Conservation (phyloP, 1,140 invertebrate species). For the Tetragonula clypearis region DNA sequence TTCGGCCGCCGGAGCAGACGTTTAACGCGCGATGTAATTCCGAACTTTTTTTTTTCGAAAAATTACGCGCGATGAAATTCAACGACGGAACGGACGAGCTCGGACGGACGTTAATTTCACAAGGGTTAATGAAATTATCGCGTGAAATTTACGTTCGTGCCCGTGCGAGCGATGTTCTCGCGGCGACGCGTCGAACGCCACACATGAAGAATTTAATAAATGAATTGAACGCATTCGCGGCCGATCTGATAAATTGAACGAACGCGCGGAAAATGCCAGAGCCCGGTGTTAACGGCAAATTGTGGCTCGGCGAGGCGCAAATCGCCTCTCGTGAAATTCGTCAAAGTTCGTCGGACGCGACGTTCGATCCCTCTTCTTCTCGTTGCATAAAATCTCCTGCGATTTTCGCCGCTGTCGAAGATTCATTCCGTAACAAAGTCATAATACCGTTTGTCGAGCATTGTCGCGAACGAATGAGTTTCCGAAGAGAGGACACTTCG, state of each 20-base stretch:
- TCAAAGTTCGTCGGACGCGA: background rate
- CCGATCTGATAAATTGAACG: conserved; percentile 31
- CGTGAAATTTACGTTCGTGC: conserved; percentile 13
- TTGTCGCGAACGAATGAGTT: background rate
- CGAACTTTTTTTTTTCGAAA: background rate
- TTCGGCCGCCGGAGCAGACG: too few species aligned
- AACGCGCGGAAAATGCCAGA: conserved; percentile 12
- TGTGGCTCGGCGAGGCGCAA: background rate
- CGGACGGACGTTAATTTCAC: conserved; percentile 11
- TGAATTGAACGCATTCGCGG: conserved; percentile 42
- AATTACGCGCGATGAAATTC: background rate
- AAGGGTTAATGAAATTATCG: conserved; percentile 25
- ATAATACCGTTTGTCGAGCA: too few species aligned
- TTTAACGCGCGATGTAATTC: background rate
- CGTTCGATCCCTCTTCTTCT: too few species aligned
- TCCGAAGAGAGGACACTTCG: background rate
- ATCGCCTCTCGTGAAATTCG: conserved; percentile 14
- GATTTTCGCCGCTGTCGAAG: background rate
- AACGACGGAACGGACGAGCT: background rate
- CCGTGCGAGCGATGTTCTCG: background rate
- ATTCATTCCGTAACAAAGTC: background rate
- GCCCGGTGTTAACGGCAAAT: conserved; percentile 9
- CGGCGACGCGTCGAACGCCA: conserved; percentile 11
- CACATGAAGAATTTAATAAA: conserved; percentile 42
- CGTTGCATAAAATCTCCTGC: background rate